Percentiles rank a stretch among this genome's conserved stretches.
Conservation (phyloP, 1,140 invertebrate species). For the Cataglyphis hispanica region DNA sequence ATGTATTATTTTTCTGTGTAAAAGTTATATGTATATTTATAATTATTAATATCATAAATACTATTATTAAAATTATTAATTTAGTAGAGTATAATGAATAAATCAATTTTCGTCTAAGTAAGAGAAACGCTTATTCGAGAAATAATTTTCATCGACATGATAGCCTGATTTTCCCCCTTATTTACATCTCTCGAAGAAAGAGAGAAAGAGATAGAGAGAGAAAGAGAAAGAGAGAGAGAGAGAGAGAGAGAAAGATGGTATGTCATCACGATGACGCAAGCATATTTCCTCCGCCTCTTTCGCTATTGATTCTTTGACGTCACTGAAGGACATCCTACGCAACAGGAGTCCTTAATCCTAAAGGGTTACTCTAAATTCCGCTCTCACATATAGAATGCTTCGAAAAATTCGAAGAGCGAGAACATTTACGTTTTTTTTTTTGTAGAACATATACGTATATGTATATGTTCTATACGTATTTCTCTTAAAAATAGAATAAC, state of each 20-base stretch:
- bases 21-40: no score
- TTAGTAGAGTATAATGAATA: neutral
- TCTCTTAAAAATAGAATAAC: neutral
- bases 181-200: neutral
- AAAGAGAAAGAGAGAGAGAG: neutral
- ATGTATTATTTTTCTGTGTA: no score
- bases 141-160: neutral
- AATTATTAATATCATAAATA: no score
- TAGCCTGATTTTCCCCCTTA: neutral
- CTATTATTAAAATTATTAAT: no score
- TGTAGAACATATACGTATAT: no score
- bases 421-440: neutral
- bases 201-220: neutral
- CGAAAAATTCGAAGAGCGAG: neutral
- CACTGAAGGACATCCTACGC: constrained; percentile 55
- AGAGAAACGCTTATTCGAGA: neutral
- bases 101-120: neutral
- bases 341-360: constrained; percentile 36
- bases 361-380: neutral
- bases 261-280: constrained; percentile 68
- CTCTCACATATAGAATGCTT: neutral
- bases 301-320: constrained; percentile 74
- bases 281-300: constrained; percentile 1
- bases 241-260: neutral
- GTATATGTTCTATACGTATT: neutral